Evolutionary conservation across 2,113 vertebrate species (phyloP).

Genomic region (Camelus bactrianus): DNA sequence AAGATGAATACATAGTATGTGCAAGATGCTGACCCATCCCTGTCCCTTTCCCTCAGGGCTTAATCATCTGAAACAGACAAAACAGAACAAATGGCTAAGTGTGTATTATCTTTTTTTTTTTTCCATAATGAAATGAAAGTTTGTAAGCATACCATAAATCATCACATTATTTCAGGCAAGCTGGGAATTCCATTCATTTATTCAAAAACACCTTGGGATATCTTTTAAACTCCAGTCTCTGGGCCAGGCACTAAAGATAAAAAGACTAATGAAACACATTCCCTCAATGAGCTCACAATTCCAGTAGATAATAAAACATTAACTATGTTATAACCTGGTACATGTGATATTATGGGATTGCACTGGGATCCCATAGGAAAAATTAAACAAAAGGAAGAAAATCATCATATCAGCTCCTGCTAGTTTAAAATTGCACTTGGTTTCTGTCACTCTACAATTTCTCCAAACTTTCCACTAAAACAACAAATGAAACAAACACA

Average conservation of each 20-base stretch:
- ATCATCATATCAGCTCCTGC: background rate
- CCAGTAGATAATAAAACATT: background rate
- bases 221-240: background rate
- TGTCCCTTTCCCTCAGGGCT: background rate
- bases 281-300: background rate
- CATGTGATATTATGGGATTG: background rate
- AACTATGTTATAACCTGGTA: background rate
- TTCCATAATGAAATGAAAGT: slow-evolving; percentile 31
- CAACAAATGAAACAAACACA: background rate
- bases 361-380: background rate
- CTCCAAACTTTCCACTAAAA: background rate
- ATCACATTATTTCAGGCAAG: background rate
- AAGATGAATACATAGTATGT: background rate
- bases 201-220: background rate
- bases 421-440: background rate
- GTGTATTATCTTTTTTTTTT: background rate
- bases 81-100: background rate
- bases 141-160: background rate
- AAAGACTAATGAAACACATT: background rate
- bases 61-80: background rate
- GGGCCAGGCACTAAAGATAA: background rate
- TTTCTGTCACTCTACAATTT: background rate
- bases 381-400: background rate
- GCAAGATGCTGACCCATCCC: background rate
- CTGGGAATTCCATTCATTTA: background rate